Percentiles rank a stretch among this genome's conserved stretches.
phyloP scores from a whole-genome alignment of 2,797 vertebrate genomes.

The Thaleichthys pacificus region DNA sequence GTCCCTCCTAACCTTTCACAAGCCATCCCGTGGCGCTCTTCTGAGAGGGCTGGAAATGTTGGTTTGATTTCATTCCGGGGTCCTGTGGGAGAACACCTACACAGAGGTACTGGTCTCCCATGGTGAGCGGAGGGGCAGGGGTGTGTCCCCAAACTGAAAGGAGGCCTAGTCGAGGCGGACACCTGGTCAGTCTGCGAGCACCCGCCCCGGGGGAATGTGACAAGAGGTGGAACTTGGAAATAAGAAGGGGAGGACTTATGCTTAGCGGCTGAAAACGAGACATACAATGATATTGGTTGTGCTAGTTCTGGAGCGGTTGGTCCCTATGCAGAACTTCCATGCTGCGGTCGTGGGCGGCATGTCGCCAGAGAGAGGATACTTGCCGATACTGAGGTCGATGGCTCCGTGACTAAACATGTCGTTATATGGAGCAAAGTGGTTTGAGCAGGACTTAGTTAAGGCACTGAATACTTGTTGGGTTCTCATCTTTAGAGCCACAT shows the following conservation, averaged over 20 bases:
- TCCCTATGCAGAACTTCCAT: too few species aligned
- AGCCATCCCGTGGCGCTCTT: constrained; percentile 34
- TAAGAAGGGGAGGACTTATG: neutral
- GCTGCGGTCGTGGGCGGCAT: too few species aligned
- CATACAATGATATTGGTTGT: neutral
- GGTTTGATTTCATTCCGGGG: constrained; percentile 37
- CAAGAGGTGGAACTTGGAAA: constrained; percentile 6
- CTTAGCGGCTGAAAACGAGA: neutral
- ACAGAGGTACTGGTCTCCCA: constrained; percentile 20
- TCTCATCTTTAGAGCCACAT: neutral
- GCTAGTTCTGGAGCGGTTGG: too few species aligned
- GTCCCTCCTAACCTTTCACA: constrained; percentile 57
- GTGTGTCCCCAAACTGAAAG: constrained; percentile 4
- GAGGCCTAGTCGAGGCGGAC: neutral
- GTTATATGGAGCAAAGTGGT: too few species aligned
- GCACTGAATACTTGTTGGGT: neutral
- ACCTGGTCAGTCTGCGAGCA: neutral
- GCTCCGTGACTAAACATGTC: neutral
- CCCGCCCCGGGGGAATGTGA: constrained; percentile 15
- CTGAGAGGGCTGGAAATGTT: constrained; percentile 52
- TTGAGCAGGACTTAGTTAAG: neutral
- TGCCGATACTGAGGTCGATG: too few species aligned
- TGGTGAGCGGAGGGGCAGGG: constrained; percentile 22
- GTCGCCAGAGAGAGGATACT: too few species aligned
- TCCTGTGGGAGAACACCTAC: constrained; percentile 28